Evolutionary conservation across 2,888 invertebrate genomes (phyloP).

Genomic region (Nipponacmea schrenckii): DNA sequence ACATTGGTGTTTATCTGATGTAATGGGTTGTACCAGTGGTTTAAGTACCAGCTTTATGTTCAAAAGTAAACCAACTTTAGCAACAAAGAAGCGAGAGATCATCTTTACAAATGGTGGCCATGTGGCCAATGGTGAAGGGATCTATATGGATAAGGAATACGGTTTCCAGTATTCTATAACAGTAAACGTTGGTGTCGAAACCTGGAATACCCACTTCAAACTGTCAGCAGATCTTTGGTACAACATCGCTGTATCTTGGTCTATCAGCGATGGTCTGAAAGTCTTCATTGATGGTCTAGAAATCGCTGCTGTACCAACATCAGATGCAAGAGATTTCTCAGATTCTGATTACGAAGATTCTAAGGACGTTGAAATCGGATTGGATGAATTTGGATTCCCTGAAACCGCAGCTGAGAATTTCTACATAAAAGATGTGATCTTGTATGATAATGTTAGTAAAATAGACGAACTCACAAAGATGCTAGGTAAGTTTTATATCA

Average conservation of each 20-base stretch:
- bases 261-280: conserved; percentile 31
- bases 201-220: conserved; percentile 49
- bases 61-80: conserved; percentile 34
- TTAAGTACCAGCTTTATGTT: conserved; percentile 51
- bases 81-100: conserved; percentile 37
- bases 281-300: conserved; percentile 52
- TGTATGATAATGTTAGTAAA: conserved; percentile 27
- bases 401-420: conserved; percentile 33
- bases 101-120: conserved; percentile 59
- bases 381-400: conserved; percentile 35
- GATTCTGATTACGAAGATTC: conserved; percentile 23
- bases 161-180: conserved; percentile 60
- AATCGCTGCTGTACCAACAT: conserved; percentile 14
- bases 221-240: conserved; percentile 40
- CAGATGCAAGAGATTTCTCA: conserved; percentile 25
- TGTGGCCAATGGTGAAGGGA: conserved; percentile 52
- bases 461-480: not conserved
- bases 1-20: conserved; percentile 63
- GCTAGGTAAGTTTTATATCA: conserved; percentile 18
- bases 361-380: conserved; percentile 32
- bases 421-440: conserved; percentile 29
- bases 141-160: conserved; percentile 51
- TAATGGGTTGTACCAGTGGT: conserved; percentile 52
- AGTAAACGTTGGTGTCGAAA: conserved; percentile 37
- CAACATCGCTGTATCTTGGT: conserved; percentile 45